Conservation (phyloP, 2,888 invertebrate genomes). For the Bhutanitis thaidina region DNA sequence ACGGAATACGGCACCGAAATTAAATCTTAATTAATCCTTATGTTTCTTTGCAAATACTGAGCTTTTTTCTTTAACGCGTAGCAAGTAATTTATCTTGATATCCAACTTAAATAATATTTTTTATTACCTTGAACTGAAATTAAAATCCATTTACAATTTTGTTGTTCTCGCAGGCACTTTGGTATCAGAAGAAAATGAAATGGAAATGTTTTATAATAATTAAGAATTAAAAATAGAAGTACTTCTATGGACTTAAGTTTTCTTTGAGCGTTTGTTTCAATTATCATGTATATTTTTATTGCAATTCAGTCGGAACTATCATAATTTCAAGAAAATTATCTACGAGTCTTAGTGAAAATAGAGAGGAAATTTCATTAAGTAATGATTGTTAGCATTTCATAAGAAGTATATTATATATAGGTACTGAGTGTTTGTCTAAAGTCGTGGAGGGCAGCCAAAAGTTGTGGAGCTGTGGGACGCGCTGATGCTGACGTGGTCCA, state of each 20-base stretch:
- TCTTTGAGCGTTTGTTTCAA: too few relatives aligned
- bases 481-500: slow-evolving; percentile 83
- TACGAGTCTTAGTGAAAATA: slow-evolving; percentile 8
- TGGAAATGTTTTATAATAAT: slow-evolving; percentile 27
- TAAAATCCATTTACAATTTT: background rate
- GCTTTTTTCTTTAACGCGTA: too few relatives aligned
- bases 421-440: slow-evolving; percentile 85
- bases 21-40: too few relatives aligned
- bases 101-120: too few relatives aligned
- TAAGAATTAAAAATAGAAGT: slow-evolving; percentile 26
- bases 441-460: slow-evolving; percentile 85
- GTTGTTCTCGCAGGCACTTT: slow-evolving; percentile 35
- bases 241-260: too few relatives aligned
- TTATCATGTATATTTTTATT: background rate
- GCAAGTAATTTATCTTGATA: too few relatives aligned
- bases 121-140: background rate
- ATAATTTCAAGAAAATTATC: background rate
- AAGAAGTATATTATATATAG: slow-evolving; percentile 72
- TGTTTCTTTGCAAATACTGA: too few relatives aligned
- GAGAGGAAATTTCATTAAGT: background rate
- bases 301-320: background rate
- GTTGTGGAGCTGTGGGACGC: slow-evolving; percentile 84
- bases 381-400: background rate
- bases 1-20: too few relatives aligned
- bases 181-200: slow-evolving; percentile 37